Conservation (phyloP, 2,113 vertebrate species). For the Psilopogon haemacephalus region DNA sequence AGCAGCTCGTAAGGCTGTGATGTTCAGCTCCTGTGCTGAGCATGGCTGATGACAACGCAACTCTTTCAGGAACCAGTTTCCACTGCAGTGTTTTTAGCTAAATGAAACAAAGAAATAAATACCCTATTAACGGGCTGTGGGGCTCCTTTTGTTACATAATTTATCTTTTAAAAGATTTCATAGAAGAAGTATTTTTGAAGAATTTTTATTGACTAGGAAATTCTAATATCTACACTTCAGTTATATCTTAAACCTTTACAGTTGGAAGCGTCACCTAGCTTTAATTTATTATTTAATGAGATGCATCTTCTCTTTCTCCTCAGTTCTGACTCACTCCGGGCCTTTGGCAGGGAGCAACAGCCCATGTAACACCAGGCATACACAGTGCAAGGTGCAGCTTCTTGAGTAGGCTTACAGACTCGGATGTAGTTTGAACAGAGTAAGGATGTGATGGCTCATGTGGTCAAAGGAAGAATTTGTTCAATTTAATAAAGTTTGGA, state of each 20-base stretch:
- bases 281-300: neutral
- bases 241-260: neutral
- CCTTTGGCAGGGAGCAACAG: neutral
- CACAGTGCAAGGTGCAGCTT: neutral
- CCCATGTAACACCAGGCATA: neutral
- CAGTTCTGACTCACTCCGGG: neutral
- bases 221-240: neutral
- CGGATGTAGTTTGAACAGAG: neutral
- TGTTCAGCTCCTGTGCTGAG: neutral
- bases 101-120: neutral
- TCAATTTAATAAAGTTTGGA: neutral
- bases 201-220: neutral
- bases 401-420: neutral
- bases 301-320: neutral
- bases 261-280: neutral
- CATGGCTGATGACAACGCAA: neutral
- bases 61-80: neutral
- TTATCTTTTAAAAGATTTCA: neutral
- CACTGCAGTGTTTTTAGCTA: neutral
- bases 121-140: neutral
- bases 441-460: neutral
- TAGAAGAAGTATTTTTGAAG: neutral
- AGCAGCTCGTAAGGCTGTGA: fast-evolving
- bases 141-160: neutral
- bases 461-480: neutral